Base-by-base conservation (phyloP, 2,113 vertebrate species). In the Crotalus helleri region DNA sequence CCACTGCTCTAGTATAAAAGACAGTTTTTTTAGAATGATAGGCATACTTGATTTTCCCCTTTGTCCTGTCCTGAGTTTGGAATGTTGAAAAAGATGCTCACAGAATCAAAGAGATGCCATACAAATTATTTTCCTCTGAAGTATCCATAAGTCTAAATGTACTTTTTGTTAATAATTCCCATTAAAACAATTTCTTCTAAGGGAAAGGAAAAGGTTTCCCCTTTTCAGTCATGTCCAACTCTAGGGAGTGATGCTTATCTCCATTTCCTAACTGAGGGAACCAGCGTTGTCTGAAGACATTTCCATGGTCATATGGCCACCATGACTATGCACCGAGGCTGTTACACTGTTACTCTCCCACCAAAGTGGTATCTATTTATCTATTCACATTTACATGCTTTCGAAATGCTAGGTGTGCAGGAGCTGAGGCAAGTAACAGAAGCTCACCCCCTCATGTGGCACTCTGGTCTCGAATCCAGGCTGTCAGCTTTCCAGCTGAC, bases 1-100 rank as follows among this genome's bases (percentile, higher is more conserved):
- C n/a, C n/a, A n/a, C n/a, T n/a, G n/a, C 95, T 97, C 33, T 90
- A 81, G 26, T 94, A 93, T 92, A 96, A 95, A 96, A 94, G 94
- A 94, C 94, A 96, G 94, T 97, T 97, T 0, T 96, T 95, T 39
- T 26, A 81, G 15, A 93, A 90, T 93, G 96, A 96, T 95, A 96
- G 98, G 92, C 90, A 92, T 49, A 90, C 94, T 69, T 96, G 93
- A 92, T 94, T 96, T 94, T 96, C 94, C 92, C 96, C 94, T 97
- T 96, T 93, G 93, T 7, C 11, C 89, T 64, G 51, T 90, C 94
- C 95, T 97, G 59, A 3, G 1, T 69, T 21, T 24, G 12, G 19
- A 87, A 74, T 33, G n/a, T 74, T 33, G n/a, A 90, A 58, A 39
- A 5, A 10, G 39, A 91, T 17, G 1, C 8, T 29, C 90, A 93